phyloP scores from a whole-genome alignment of 2,888 invertebrate species.

The Tetranychus piercei region DNA sequence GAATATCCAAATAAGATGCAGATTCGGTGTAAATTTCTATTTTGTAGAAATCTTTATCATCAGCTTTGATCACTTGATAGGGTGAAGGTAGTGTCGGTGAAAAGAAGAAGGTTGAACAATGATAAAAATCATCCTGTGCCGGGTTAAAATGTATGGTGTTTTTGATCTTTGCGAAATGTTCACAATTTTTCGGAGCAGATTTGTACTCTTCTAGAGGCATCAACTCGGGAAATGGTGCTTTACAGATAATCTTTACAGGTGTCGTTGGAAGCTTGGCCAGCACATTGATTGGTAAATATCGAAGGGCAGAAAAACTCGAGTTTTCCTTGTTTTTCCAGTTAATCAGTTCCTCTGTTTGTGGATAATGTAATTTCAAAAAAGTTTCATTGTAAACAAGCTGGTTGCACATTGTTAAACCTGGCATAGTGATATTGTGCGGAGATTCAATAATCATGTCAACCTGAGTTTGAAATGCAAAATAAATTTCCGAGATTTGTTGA shows the following conservation, averaged over 20 bases:
- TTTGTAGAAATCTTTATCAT: slow-evolving; percentile 3
- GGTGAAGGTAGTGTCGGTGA: neutral
- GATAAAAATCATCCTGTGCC: neutral
- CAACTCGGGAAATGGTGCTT: neutral
- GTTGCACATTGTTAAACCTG: neutral
- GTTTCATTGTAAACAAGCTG: neutral
- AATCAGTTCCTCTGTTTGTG: neutral
- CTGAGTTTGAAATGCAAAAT: neutral
- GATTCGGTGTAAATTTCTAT: neutral
- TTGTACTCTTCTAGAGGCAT: neutral
- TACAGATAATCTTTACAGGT: neutral
- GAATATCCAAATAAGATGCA: neutral
- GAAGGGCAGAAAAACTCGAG: neutral
- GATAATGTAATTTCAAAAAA: neutral
- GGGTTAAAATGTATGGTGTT: neutral
- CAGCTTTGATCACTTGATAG: neutral
- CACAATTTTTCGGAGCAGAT: neutral
- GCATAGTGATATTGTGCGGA: neutral
- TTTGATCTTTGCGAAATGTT: neutral
- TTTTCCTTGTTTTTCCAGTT: neutral
- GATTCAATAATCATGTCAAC: slow-evolving; percentile 4
- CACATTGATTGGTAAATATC: neutral
- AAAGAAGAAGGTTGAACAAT: neutral
- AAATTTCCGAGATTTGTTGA: neutral
- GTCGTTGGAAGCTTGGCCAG: neutral